Evolutionary conservation across 2,797 vertebrate species (phyloP).

Genomic region (Cryptoprocta ferox): DNA sequence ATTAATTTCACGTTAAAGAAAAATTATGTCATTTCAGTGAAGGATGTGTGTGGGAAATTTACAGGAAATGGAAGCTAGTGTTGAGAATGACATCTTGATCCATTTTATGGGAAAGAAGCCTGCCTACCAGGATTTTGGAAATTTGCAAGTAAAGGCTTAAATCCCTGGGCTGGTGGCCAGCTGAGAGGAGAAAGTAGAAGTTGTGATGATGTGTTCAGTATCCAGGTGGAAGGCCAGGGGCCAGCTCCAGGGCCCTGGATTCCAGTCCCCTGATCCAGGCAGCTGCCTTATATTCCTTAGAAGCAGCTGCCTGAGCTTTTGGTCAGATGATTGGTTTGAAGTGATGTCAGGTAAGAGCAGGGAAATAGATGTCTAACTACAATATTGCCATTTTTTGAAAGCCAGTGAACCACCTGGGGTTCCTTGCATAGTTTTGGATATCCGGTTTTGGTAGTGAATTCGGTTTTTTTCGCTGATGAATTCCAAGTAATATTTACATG

Average conservation of each 20-base stretch:
- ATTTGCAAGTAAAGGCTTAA: conserved; percentile 83
- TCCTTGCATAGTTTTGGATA: neutral
- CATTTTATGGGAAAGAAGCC: conserved; percentile 75
- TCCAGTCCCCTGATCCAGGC: conserved; percentile 81
- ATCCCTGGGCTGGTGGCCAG: conserved; percentile 79
- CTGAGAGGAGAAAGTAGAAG: conserved; percentile 78
- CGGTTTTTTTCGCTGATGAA: conserved; percentile 11
- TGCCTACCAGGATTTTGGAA: conserved; percentile 79
- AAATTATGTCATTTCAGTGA: conserved; percentile 53
- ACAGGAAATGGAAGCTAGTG: conserved; percentile 35
- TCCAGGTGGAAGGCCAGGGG: conserved; percentile 83
- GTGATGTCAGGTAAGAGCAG: conserved; percentile 80
- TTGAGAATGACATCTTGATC: conserved; percentile 77
- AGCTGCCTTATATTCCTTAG: conserved; percentile 81
- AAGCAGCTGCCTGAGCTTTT: conserved; percentile 73
- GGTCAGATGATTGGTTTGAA: conserved; percentile 77
- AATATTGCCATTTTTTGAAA: conserved; percentile 65
- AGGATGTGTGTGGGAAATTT: conserved; percentile 48
- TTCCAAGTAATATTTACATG: neutral
- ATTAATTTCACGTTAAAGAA: conserved; percentile 47
- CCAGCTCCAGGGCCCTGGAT: conserved; percentile 77
- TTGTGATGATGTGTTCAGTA: conserved; percentile 80
- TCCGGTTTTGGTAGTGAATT: neutral
- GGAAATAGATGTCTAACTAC: neutral
- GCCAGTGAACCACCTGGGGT: conserved; percentile 48